phyloP scores from a whole-genome alignment of 1,140 invertebrate genomes.

The Brachionus sp. region DNA sequence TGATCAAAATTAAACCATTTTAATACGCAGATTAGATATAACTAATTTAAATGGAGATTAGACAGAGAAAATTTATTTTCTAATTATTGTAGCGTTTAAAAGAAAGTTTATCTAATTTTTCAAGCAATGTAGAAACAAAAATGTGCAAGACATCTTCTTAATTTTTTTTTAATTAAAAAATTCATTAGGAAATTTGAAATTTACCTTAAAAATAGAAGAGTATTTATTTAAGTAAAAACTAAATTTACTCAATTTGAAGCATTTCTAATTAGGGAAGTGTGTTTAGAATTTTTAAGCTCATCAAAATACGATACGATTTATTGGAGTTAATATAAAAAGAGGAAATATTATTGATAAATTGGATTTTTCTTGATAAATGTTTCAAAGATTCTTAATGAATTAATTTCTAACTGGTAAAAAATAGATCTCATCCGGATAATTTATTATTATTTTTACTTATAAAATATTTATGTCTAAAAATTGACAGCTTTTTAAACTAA shows the following conservation, averaged over 20 bases:
- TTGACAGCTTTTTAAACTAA: background rate
- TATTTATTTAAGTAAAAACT: background rate
- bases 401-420: background rate
- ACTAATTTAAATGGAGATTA: too few relatives aligned
- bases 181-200: background rate
- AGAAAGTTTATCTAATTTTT: background rate
- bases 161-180: background rate
- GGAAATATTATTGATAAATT: slow-evolving; percentile 6
- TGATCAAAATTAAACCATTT: background rate
- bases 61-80: too few relatives aligned
- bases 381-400: background rate
- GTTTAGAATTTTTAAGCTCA: background rate
- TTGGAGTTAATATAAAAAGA: background rate
- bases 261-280: background rate
- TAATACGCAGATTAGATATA: too few relatives aligned
- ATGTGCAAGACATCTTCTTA: background rate
- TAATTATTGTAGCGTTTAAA: too few relatives aligned
- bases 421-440: background rate
- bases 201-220: background rate
- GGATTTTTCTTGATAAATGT: background rate
- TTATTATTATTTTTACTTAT: background rate
- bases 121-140: background rate
- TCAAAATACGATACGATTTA: background rate
- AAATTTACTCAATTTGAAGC: background rate
- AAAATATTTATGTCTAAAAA: background rate